phyloP scores from a whole-genome alignment of 2,113 vertebrate species.

The Myodes glareolus region DNA sequence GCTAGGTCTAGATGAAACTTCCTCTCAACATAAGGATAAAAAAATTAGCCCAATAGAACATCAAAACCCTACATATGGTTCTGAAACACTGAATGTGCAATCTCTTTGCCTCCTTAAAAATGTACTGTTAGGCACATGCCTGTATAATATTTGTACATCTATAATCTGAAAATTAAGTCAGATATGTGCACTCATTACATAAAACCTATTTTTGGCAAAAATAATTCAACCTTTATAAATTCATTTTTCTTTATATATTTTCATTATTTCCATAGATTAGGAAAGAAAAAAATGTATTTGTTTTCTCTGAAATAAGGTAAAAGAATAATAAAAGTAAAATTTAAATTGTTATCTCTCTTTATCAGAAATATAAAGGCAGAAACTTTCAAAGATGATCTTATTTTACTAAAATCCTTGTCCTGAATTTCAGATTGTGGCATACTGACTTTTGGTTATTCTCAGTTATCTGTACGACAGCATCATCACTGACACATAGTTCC shows the following conservation, averaged over 20 bases:
- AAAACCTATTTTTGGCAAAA: neutral
- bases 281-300: neutral
- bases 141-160: neutral
- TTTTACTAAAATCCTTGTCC: no score
- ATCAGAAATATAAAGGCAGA: neutral
- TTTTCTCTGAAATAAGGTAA: neutral
- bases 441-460: no score
- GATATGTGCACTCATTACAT: neutral
- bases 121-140: neutral
- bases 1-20: neutral
- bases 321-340: neutral
- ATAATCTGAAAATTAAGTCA: neutral
- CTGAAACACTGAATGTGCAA: neutral
- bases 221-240: neutral
- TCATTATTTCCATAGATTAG: neutral
- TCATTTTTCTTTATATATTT: neutral
- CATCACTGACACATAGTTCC: no score
- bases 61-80: neutral
- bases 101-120: slow-evolving; percentile 8
- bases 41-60: neutral
- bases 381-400: no score
- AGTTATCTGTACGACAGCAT: no score
- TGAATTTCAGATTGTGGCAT: no score
- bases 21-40: neutral
- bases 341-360: neutral